phyloP scores from a whole-genome alignment of 1,140 invertebrate species.

The Odontomachus brunneus region DNA sequence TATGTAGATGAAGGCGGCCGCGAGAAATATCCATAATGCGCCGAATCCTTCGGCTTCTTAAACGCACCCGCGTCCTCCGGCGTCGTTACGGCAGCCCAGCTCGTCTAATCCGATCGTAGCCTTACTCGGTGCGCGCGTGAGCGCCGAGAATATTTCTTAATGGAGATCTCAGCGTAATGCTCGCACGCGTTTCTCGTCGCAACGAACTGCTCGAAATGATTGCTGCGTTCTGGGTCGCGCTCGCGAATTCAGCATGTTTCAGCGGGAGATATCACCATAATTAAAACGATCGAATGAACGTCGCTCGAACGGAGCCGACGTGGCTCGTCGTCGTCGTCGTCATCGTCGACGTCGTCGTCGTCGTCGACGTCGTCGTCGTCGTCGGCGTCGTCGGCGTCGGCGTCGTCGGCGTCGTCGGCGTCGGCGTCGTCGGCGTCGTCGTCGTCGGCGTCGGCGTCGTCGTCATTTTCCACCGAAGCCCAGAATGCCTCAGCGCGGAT shows the following conservation, averaged over 20 bases:
- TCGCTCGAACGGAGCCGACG: constrained; percentile 47
- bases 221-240: too few species aligned
- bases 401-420: too few species aligned
- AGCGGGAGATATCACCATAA: constrained; percentile 64
- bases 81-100: constrained; percentile 1
- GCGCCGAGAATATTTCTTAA: neutral
- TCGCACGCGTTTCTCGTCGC: neutral
- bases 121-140: neutral
- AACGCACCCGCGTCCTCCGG: constrained; percentile 32
- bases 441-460: too few species aligned
- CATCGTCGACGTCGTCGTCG: too few species aligned
- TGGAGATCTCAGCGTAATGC: neutral
- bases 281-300: constrained; percentile 76
- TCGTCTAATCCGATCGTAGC: constrained; percentile 25
- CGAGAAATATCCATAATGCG: constrained; percentile 60
- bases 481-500: constrained; percentile 42
- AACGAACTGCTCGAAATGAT: neutral
- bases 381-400: neutral
- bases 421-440: neutral
- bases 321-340: constrained; percentile 22
- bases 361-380: constrained; percentile 1
- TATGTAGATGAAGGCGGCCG: constrained; percentile 87
- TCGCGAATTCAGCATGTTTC: neutral
- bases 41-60: constrained; percentile 54
- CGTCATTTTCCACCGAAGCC: constrained; percentile 27